Base-by-base conservation (phyloP, 1,140 invertebrate genomes). In the Mycetomoellerius zeteki region DNA sequence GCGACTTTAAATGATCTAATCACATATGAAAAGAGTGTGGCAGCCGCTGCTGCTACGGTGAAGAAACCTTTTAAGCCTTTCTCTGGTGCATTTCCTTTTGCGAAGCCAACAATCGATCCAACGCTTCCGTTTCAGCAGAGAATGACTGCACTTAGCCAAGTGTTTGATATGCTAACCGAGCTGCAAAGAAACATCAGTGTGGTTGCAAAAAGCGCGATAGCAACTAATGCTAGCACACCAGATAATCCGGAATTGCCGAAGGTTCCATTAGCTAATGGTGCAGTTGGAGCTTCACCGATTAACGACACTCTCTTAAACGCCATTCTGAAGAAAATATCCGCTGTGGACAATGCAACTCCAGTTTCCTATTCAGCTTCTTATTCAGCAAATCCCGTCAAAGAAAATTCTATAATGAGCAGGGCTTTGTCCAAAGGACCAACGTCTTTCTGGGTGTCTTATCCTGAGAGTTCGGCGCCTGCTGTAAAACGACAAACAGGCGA, bases 91-190 rank as follows among this genome's bases (percentile, higher is more conserved):
- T 94, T 89, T 67, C 81, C 89, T 7, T 93, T 86, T 90, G 90
- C 87, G 12, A 93, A 90, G 43, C 92, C 94, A 30, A 71, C 93
- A 10, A 27, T 81, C 0, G 94, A 94, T 75, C 87, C 92, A 6
- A 86, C 90, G 8, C 65, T 94, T 54, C 93, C 94, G 0, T 95
- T 93, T 54, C 90, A 95, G 58, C 94, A 95, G 71, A 93, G 93
- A 88, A 94, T 95, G 90, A n/a, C 77, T 8, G 82, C 93, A 14
- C 92, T 95, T 4, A 92, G 93, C 62, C 93, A 95, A 84, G 93
- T 95, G 3, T 95, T 95, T 56, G 95, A 95, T 65, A 95, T 94
- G 91, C 78, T 95, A 4, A 94, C 94, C 1, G 86, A 89, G 4
- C 82, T 95, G 16, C 93, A 95, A 43, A 94, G 91, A 19, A 95